These are phyloP conservation scores for Leptinotarsa juncta DNA, from an alignment of 2,888 invertebrate genomes.

Conservation along the genomic window DNA sequence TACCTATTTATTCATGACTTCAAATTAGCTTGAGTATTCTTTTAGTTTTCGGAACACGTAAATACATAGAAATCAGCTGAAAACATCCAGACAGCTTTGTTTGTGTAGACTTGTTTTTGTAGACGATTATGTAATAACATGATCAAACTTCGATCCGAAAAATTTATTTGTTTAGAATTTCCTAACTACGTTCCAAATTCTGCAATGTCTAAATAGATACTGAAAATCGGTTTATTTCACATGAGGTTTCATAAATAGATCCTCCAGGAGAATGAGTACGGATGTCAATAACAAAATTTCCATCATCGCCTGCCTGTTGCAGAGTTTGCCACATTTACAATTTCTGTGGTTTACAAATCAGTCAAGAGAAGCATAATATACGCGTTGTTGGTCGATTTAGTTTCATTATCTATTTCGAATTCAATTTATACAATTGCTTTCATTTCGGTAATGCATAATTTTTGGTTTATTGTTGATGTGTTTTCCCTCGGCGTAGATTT, in stretches of 20 bases:
- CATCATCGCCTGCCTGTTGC: conserved; percentile 10
- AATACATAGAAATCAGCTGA: too few species aligned
- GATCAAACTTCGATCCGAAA: too few species aligned
- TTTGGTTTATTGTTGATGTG: background rate
- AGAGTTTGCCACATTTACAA: conserved; percentile 4
- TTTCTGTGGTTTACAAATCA: conserved; percentile 14
- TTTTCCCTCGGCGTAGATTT: background rate
- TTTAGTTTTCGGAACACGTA: too few species aligned
- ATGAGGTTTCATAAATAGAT: background rate
- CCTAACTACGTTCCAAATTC: too few species aligned
- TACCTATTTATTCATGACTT: too few species aligned
- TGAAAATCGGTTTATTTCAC: too few species aligned
- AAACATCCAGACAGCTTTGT: too few species aligned
- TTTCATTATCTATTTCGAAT: conserved; percentile 14
- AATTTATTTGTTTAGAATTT: too few species aligned
- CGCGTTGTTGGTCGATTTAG: conserved; percentile 7
- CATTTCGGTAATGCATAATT: conserved; percentile 1
- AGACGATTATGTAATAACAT: too few species aligned
- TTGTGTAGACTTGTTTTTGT: too few species aligned
- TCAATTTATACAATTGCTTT: conserved; percentile 10
- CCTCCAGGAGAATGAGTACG: background rate
- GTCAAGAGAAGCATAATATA: background rate
- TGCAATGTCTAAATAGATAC: too few species aligned
- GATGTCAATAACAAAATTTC: conserved; percentile 12
- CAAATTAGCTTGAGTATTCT: too few species aligned